Conservation (phyloP, 2,888 invertebrate species). For the Eutolmus rufibarbis region DNA sequence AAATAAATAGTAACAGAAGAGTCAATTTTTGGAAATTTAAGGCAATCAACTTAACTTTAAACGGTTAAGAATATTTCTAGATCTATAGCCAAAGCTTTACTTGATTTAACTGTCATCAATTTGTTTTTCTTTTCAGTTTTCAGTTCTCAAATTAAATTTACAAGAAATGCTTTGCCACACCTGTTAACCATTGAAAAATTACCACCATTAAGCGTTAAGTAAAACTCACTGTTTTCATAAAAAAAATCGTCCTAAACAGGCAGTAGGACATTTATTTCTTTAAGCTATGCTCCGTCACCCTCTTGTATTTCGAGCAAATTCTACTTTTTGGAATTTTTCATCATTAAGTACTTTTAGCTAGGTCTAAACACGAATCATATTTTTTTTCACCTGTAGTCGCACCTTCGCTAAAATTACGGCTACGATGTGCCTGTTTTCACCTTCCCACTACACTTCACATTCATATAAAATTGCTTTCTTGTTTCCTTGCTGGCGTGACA, state of each 20-base stretch:
- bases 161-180: not conserved
- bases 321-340: not conserved
- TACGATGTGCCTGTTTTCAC: not conserved
- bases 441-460: not conserved
- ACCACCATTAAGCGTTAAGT: not conserved
- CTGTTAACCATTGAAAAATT: not conserved
- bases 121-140: not conserved
- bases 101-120: not conserved
- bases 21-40: not conserved
- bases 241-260: not conserved
- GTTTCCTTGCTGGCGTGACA: not conserved
- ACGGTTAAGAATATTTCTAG: not conserved
- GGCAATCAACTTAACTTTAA: not conserved
- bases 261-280: not conserved
- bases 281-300: not conserved
- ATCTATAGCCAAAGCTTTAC: not conserved
- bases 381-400: conserved; percentile 4
- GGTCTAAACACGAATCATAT: not conserved
- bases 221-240: not conserved
- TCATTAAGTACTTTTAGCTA: not conserved
- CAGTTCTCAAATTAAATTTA: not conserved
- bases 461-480: not conserved
- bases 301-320: not conserved
- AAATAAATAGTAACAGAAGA: not conserved
- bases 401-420: not conserved